Evolutionary conservation across 2,888 invertebrate genomes (phyloP).

Genomic region (Drosophila atripex): DNA sequence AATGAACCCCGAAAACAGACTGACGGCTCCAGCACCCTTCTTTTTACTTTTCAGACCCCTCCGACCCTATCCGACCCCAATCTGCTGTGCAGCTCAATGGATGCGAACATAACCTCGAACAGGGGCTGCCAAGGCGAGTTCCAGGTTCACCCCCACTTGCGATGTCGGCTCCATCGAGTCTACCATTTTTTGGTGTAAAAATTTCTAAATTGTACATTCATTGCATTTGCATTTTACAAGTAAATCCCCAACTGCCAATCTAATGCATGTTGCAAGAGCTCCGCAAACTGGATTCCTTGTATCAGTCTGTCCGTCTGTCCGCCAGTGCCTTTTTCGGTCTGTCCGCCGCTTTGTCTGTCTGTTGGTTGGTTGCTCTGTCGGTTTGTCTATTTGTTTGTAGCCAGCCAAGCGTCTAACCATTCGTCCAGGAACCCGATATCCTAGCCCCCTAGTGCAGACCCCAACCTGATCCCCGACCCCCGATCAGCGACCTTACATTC

Average conservation of each 20-base stretch:
- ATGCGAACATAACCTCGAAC: slow-evolving; percentile 37
- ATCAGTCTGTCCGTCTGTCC: slow-evolving; percentile 9
- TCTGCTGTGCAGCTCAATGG: slow-evolving; percentile 51
- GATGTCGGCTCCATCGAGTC: slow-evolving; percentile 41
- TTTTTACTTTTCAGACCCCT: background rate
- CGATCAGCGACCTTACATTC: slow-evolving; percentile 48
- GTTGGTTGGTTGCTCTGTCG: slow-evolving; percentile 16
- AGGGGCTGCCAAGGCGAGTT: slow-evolving; percentile 15
- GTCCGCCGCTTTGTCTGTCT: slow-evolving; percentile 30
- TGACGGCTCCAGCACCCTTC: slow-evolving; percentile 7
- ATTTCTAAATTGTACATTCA: slow-evolving; percentile 79
- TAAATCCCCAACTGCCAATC: slow-evolving; percentile 79
- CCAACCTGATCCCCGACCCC: slow-evolving; percentile 29
- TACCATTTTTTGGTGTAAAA: slow-evolving; percentile 72
- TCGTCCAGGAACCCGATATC: slow-evolving; percentile 59
- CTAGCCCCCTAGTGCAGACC: slow-evolving; percentile 20
- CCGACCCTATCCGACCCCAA: slow-evolving; percentile 8
- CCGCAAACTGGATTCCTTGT: slow-evolving; percentile 44
- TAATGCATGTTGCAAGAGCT: slow-evolving; percentile 73
- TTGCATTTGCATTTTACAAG: slow-evolving; percentile 79
- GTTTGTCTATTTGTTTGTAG: slow-evolving; percentile 70
- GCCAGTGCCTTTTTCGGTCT: background rate
- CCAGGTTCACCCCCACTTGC: slow-evolving; percentile 33
- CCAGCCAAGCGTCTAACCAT: slow-evolving; percentile 75
- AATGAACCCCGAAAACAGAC: slow-evolving; percentile 53